Base-by-base conservation (phyloP, 2,113 vertebrate species). In the Tringa solitaria region DNA sequence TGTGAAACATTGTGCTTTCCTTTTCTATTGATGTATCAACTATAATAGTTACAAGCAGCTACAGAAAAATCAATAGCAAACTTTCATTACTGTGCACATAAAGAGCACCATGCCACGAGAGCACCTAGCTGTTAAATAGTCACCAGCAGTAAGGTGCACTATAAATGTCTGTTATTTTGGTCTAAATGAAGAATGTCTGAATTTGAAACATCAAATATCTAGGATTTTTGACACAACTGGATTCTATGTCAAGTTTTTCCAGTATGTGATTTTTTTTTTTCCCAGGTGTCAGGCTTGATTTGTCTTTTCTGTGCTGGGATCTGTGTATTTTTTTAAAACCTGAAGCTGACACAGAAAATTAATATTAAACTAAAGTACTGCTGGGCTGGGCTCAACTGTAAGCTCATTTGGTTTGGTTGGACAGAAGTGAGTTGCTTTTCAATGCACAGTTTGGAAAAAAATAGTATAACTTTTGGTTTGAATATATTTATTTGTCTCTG, bases 11-110 rank as follows among this genome's bases (percentile, higher is more conserved):
- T 97, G 98, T 98, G 98, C 99, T 99, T 99, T 99, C 98, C 99
- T 99, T 99, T 98, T 98, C 99, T 99, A 99, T 99, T 99, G 99
- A 99, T 99, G 99, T 99, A 99, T 99, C 99, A 99, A 99, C 99
- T 99, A 98, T 99, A 99, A 99, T 98, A 99, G 99, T 99, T 99
- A 99, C 99, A 99, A 99, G 99, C 98, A 98, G 98, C 99, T 98
- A 98, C 99, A 99, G 99, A 98, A 99, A 98, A 99, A 99, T 99
- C 99, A 99, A 99, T 99, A 99, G 97, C 87, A 41, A 98, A 99
- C 99, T 99, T 99, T 99, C 99, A 99, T 99, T 98, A 99, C 98
- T 95, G 98, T 91, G 98, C 98, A 98, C 98, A 98, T 98, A 98
- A 87, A 84, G 97, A 97, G 97, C 92, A 95, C 89, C 96, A 22